Conservation (phyloP, 2,797 vertebrate species). For the Lagorchestes hirsutus region DNA sequence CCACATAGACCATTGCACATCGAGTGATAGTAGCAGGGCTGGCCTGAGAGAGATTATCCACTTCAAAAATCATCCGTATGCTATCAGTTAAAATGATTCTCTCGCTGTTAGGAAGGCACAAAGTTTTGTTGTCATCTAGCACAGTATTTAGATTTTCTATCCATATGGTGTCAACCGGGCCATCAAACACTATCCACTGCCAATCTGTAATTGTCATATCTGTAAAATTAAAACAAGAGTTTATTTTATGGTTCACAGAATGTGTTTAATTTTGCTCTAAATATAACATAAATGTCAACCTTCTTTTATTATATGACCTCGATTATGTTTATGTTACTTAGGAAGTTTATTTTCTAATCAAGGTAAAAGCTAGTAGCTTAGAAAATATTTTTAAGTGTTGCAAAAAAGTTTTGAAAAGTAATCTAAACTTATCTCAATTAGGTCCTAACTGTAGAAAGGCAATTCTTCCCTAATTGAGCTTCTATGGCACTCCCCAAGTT, state of each 20-base stretch:
- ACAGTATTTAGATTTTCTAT: slow-evolving; percentile 84
- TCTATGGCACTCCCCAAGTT: neutral
- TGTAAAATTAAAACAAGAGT: slow-evolving; percentile 47
- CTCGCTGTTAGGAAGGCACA: slow-evolving; percentile 85
- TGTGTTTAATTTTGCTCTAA: neutral
- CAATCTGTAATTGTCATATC: slow-evolving; percentile 70
- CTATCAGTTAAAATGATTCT: slow-evolving; percentile 78
- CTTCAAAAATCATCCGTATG: slow-evolving; percentile 83
- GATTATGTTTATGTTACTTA: slow-evolving; percentile 6
- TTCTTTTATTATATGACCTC: neutral
- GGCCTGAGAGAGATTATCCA: slow-evolving; percentile 79
- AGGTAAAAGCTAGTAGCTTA: neutral
- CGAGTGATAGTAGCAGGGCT: slow-evolving; percentile 80
- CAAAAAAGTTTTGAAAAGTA: neutral
- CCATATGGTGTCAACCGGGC: slow-evolving; percentile 84
- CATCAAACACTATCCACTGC: slow-evolving; percentile 86
- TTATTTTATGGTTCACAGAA: slow-evolving; percentile 2
- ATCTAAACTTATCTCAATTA: neutral
- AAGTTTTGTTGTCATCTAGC: slow-evolving; percentile 81
- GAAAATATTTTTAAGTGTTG: neutral
- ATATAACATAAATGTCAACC: neutral
- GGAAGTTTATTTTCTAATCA: slow-evolving; percentile 13
- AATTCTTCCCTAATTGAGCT: neutral
- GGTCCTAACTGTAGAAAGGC: neutral
- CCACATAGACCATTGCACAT: slow-evolving; percentile 84